Evolutionary conservation across 2,888 invertebrate genomes (phyloP), one percentile per base, ranked within the genome.

Genomic region (Pristionchus maxplancki): DNA sequence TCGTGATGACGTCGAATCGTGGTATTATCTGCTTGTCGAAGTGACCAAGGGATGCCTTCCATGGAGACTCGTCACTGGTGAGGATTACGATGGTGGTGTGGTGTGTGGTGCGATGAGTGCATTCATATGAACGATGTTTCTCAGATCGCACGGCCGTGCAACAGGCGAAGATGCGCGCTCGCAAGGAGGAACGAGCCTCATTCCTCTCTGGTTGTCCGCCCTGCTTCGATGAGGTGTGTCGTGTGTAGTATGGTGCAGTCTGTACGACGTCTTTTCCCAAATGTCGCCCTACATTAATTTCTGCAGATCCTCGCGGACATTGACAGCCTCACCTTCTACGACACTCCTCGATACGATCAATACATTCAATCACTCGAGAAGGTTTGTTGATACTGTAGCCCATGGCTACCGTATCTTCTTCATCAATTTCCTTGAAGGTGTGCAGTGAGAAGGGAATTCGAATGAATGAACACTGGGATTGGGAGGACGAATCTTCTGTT

Each of bases 21-120:
- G 93, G 93, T 90, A 92, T 64, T 93, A 93, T 88, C 91, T 92
- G 90, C 90, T 92, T 40, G 91, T 92, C 87, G 93, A 93, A 88
- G 89, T 93, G 88, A 89, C 90, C 44, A 90, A 89, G 50, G 92
- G 92, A n/a, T 89, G 89, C 37, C 88, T 93, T 37, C 93, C 93
- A 40, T 93, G 93, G 93, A 89, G 92, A 82, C 89, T 91, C 64
- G 89, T 92, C 88, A 90, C 91, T 34, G 93, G 86, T 87, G 44
- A 53, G 71, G 48, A n/a, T 31, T 81, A 53, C 53, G 82, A 37
- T 82, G 31, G 50, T 82, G 31, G 53, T 34, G 50, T 53, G 31
- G 31, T 53, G 31, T 31, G 50, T 82, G 31, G 53, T 34, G 50
- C 44, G 31, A 17, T 53, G 31, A 2, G 40, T 64, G n/a, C 48